Conservation (phyloP, 2,797 vertebrate genomes). For the Tapera naevia region DNA sequence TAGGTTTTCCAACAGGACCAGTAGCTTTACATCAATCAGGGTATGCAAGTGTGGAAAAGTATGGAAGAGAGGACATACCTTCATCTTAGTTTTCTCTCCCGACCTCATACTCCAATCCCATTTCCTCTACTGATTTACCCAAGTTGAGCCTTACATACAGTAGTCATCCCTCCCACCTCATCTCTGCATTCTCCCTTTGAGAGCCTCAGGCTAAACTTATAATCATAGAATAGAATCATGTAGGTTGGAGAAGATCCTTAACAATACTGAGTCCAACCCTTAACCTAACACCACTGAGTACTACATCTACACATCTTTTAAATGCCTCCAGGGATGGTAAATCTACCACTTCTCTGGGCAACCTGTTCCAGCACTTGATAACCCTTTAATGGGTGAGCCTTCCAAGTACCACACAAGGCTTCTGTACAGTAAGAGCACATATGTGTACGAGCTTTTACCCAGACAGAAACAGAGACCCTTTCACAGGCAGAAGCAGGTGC, state of each 20-base stretch:
- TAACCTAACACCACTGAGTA: rapidly evolving
- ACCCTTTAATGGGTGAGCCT: background rate
- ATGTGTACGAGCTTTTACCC: background rate
- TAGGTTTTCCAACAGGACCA: background rate
- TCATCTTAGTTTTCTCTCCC: background rate
- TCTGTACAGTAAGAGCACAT: background rate
- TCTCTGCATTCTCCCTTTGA: background rate
- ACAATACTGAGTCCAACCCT: rapidly evolving
- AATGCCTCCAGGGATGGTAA: background rate
- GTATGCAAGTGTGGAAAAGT: rapidly evolving
- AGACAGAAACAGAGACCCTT: background rate
- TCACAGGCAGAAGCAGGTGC: slow-evolving; percentile 14
- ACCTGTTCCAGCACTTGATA: background rate
- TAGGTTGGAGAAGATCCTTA: background rate
- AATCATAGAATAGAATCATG: background rate
- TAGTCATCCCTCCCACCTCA: background rate
- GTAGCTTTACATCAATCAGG: background rate
- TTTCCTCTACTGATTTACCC: background rate
- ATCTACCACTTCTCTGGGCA: background rate
- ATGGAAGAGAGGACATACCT: background rate
- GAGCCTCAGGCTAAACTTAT: background rate
- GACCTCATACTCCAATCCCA: background rate
- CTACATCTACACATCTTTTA: background rate
- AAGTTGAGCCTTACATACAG: background rate
- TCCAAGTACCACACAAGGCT: background rate